Conservation (phyloP, 64 coral and sea anemone species). For the Catalaphyllia jardinei region DNA sequence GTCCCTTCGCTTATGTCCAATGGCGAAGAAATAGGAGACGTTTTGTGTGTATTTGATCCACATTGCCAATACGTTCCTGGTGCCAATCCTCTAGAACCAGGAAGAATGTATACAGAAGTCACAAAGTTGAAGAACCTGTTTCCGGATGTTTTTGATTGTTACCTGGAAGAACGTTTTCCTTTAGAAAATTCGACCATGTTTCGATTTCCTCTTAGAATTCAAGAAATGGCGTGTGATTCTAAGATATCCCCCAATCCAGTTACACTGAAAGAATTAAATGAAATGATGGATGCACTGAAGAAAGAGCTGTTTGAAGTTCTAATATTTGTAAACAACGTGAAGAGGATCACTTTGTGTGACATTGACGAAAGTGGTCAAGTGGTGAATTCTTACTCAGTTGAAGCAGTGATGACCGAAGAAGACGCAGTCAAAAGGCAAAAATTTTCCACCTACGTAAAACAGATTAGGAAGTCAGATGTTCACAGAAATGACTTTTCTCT, state of each 20-base stretch:
- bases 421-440: slow-evolving; percentile 30
- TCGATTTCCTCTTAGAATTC: slow-evolving; percentile 53
- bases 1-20: slow-evolving; percentile 67
- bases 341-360: slow-evolving; percentile 51
- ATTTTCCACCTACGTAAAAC: slow-evolving; percentile 42
- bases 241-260: slow-evolving; percentile 1
- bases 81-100: slow-evolving; percentile 51
- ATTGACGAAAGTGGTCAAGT: not conserved
- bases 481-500: not conserved
- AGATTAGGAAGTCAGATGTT: slow-evolving; percentile 19
- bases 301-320: slow-evolving; percentile 49
- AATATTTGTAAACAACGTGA: slow-evolving; percentile 60
- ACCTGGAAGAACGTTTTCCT: slow-evolving; percentile 51
- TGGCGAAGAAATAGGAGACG: slow-evolving; percentile 52
- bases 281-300: slow-evolving; percentile 40
- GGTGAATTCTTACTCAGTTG: slow-evolving; percentile 4
- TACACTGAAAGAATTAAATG: not conserved
- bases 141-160: slow-evolving; percentile 62
- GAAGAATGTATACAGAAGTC: slow-evolving; percentile 48
- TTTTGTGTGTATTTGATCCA: slow-evolving; percentile 84
- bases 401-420: slow-evolving; percentile 15
- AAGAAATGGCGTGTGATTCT: slow-evolving; percentile 36
- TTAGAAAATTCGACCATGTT: slow-evolving; percentile 62
- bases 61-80: slow-evolving; percentile 60
- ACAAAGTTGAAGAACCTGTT: slow-evolving; percentile 44